A percentile compares a stretch with the other conserved stretches of the same genome.
These are phyloP conservation scores for Phocoena phocoena DNA, from an alignment of 2,113 vertebrate genomes.

Conservation along the genomic window DNA sequence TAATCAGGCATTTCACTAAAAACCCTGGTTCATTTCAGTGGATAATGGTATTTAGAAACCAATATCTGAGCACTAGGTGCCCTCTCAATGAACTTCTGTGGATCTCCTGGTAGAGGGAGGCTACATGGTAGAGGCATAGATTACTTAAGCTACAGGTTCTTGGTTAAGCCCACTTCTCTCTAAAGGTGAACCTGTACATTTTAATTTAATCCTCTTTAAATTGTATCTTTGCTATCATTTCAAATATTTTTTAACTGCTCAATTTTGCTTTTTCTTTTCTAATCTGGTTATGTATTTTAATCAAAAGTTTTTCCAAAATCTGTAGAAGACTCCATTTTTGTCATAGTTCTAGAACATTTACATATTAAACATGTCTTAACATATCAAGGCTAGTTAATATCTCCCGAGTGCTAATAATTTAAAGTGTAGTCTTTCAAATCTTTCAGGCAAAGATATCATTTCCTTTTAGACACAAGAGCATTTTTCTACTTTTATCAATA, in stretches of 20 bases:
- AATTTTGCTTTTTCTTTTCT: not conserved
- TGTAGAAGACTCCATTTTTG: not conserved
- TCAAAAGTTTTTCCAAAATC: not conserved
- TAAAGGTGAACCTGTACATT: not conserved
- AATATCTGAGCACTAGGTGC: not conserved
- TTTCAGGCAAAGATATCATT: not conserved
- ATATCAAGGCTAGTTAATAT: not conserved
- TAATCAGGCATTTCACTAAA: not conserved
- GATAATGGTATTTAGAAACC: not conserved
- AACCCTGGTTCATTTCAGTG: not conserved
- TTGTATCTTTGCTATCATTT: not conserved
- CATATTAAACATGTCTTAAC: not conserved
- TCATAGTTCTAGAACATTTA: not conserved
- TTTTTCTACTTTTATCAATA: not conserved
- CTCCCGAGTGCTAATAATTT: not conserved
- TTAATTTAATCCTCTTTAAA: slow-evolving; percentile 14
- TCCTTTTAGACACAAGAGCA: not conserved
- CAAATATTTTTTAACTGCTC: not conserved
- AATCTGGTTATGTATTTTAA: not conserved
- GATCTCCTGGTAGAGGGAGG: not conserved
- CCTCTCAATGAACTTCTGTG: not conserved
- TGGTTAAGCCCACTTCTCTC: not conserved
- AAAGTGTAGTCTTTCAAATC: not conserved
- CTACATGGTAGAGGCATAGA: not conserved
- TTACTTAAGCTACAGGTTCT: not conserved